These are phyloP conservation scores for Heliornis fulica DNA, from an alignment of 2,113 vertebrate species.

Conservation along the genomic window DNA sequence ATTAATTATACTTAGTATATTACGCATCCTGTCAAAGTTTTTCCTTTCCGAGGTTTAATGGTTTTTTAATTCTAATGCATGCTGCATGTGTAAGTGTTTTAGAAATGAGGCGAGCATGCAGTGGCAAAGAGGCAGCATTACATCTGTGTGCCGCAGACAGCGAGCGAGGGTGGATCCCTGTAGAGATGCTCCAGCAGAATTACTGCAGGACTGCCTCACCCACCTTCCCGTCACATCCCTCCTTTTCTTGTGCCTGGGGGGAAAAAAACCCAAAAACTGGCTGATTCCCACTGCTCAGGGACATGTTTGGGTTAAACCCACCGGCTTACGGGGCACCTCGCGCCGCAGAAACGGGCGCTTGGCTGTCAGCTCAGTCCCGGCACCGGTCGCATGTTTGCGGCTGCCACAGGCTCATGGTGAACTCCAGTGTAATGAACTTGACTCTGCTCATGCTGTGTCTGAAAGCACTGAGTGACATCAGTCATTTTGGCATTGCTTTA, in stretches of 20 bases:
- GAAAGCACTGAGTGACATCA: background rate
- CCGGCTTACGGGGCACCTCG: rapidly evolving
- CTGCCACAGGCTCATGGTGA: background rate
- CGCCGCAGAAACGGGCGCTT: rapidly evolving
- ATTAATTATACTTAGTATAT: slow-evolving; percentile 72
- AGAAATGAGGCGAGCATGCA: slow-evolving; percentile 32
- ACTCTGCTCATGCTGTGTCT: background rate
- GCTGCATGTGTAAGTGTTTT: slow-evolving; percentile 45
- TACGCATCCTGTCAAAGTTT: slow-evolving; percentile 71
- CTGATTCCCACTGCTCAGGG: background rate
- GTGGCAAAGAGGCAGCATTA: background rate
- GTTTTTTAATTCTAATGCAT: slow-evolving; percentile 68
- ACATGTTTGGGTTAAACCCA: background rate
- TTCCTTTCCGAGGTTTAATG: slow-evolving; percentile 68
- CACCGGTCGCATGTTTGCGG: rapidly evolving
- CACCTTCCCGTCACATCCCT: background rate
- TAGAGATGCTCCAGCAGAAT: background rate
- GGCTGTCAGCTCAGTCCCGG: rapidly evolving
- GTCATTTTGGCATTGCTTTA: background rate
- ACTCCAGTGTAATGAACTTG: background rate
- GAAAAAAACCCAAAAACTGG: background rate
- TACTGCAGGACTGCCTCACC: background rate
- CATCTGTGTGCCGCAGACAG: slow-evolving; percentile 22
- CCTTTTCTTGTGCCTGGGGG: rapidly evolving
- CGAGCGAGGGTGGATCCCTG: background rate